These are phyloP conservation scores for Onchidella celtica DNA, from an alignment of 2,888 invertebrate species.

Conservation along the genomic window DNA sequence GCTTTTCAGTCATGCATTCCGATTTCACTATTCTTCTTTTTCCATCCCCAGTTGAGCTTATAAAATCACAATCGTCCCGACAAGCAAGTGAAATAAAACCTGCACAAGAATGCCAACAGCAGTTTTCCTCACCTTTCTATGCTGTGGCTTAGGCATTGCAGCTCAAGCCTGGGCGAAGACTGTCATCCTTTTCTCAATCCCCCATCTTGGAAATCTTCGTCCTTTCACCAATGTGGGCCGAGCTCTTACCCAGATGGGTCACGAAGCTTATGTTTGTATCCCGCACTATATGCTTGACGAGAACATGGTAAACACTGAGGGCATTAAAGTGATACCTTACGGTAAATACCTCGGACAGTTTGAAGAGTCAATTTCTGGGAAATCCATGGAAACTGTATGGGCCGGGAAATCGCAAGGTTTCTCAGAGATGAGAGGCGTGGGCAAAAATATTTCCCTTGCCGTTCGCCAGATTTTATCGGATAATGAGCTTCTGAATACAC, in stretches of 20 bases:
- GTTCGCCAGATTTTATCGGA: neutral
- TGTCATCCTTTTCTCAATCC: conserved; percentile 6
- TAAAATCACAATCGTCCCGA: too few species aligned
- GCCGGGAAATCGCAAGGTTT: neutral
- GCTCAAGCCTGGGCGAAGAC: too few species aligned
- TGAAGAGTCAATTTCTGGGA: neutral
- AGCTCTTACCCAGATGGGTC: conserved; percentile 34
- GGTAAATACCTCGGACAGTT: conserved; percentile 16
- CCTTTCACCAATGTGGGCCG: conserved; percentile 43
- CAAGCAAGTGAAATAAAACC: too few species aligned
- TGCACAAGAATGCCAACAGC: too few species aligned
- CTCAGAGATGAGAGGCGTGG: neutral
- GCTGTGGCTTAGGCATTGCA: too few species aligned
- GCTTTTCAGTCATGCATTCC: too few species aligned
- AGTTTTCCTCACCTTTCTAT: too few species aligned
- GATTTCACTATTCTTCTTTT: too few species aligned
- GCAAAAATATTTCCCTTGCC: neutral
- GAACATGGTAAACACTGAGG: conserved; percentile 16
- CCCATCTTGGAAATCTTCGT: conserved; percentile 40
- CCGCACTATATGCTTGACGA: conserved; percentile 15
- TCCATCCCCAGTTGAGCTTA: too few species aligned
- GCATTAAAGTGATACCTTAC: conserved; percentile 12
- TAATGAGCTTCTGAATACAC: conserved; percentile 11
- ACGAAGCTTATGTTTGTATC: conserved; percentile 32
- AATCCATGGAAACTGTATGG: neutral